Percentiles rank a stretch among this genome's conserved stretches.
These are phyloP conservation scores for Aspiorhynchus laticeps DNA, from an alignment of 2,113 vertebrate genomes.

Conservation along the genomic window DNA sequence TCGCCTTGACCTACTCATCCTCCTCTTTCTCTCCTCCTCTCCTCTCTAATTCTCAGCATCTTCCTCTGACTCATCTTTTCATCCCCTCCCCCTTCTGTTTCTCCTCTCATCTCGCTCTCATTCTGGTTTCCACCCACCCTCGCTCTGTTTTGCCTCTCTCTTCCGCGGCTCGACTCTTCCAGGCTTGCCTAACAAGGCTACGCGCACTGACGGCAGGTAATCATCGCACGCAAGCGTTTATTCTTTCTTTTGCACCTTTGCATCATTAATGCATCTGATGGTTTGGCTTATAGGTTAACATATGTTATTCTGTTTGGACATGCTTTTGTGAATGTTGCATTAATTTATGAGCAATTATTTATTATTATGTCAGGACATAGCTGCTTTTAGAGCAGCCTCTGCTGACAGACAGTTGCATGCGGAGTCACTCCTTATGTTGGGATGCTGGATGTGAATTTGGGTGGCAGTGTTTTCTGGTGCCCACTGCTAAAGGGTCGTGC, in stretches of 20 bases:
- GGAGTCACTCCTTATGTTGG: not conserved
- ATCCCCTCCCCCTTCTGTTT: conserved; percentile 65
- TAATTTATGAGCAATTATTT: not conserved
- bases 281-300: not conserved
- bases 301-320: conserved; percentile 1
- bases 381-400: not conserved
- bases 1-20: conserved; percentile 57
- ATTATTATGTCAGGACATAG: not conserved
- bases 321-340: conserved; percentile 12
- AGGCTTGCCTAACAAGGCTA: conserved; percentile 59
- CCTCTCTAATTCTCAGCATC: conserved; percentile 62
- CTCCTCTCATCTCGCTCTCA: conserved; percentile 43
- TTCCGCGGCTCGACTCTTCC: conserved; percentile 54
- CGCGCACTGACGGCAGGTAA: conserved; percentile 73
- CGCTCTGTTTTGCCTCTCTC: conserved; percentile 53
- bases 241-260: not conserved
- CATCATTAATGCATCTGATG: not conserved
- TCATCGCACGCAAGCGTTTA: conserved; percentile 49
- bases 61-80: conserved; percentile 71
- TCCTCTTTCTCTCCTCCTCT: conserved; percentile 61
- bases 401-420: not conserved
- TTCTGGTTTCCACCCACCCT: conserved; percentile 43
- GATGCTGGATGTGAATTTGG: conserved; percentile 28
- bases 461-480: conserved; percentile 51
- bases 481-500: conserved; percentile 32